Conservation (phyloP, 2,797 vertebrate genomes). For the Coilia nasus region DNA sequence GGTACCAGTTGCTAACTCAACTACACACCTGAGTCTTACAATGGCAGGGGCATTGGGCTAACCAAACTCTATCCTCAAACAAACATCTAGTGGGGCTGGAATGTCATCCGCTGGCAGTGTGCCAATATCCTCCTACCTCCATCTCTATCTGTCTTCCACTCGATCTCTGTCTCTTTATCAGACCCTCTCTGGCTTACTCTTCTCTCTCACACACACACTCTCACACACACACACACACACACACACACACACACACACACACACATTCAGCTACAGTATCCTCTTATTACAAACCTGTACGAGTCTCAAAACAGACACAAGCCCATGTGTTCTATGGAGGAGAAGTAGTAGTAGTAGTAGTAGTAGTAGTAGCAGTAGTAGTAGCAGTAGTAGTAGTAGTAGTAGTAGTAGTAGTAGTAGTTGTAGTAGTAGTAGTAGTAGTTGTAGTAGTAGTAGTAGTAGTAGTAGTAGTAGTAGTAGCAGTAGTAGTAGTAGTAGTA, state of each 20-base stretch:
- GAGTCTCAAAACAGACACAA: neutral
- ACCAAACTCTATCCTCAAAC: slow-evolving; percentile 55
- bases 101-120: slow-evolving; percentile 57
- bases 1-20: neutral
- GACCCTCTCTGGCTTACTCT: too few species aligned
- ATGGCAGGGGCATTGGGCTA: neutral
- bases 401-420: neutral
- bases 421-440: neutral
- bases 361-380: neutral
- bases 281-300: too few species aligned
- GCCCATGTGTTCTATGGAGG: neutral
- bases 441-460: neutral
- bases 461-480: neutral
- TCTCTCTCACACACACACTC: neutral
- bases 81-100: slow-evolving; percentile 47
- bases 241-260: neutral
- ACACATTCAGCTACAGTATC: neutral
- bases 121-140: slow-evolving; percentile 21
- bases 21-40: neutral
- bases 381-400: neutral
- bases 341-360: too few species aligned
- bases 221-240: neutral
- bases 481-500: neutral
- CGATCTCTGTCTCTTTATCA: slow-evolving; percentile 12
- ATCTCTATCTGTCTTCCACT: neutral